Evolutionary conservation across 2,888 invertebrate genomes (phyloP).

Genomic region (Abrostola triplasia): DNA sequence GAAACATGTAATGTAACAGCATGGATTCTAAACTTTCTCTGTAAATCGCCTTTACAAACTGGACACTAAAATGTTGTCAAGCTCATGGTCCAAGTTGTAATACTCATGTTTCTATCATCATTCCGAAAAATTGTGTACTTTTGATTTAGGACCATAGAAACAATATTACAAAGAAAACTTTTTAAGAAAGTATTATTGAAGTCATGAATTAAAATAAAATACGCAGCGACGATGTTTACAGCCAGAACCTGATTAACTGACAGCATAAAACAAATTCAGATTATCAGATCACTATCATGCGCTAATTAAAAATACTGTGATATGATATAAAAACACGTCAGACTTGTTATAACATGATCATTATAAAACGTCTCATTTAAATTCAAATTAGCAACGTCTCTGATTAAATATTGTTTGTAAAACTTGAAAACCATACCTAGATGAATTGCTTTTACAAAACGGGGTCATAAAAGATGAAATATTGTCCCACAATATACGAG

Average conservation of each 20-base stretch:
- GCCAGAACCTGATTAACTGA: not conserved
- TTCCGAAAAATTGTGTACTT: no score
- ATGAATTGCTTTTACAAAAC: slow-evolving; percentile 1
- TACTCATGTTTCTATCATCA: no score
- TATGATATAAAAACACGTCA: slow-evolving; percentile 34
- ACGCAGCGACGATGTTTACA: not conserved
- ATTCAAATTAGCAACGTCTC: slow-evolving; percentile 28
- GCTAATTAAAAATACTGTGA: slow-evolving; percentile 18
- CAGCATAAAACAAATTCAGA: not conserved
- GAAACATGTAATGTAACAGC: slow-evolving; percentile 3
- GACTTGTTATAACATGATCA: slow-evolving; percentile 16
- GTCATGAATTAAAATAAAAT: not conserved
- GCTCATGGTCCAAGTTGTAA: no score
- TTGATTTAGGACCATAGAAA: no score
- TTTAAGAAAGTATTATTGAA: no score
- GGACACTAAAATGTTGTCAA: not conserved
- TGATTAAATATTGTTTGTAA: slow-evolving; percentile 7
- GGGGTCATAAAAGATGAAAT: not conserved
- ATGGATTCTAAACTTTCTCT: slow-evolving; percentile 1
- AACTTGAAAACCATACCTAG: not conserved
- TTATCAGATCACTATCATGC: slow-evolving; percentile 12
- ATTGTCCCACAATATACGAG: not conserved
- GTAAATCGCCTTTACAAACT: not conserved
- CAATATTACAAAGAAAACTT: no score
- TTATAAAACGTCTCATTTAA: slow-evolving; percentile 27